These are phyloP conservation scores for Xylocampa areola DNA, from an alignment of 2,888 invertebrate species.

Conservation along the genomic window DNA sequence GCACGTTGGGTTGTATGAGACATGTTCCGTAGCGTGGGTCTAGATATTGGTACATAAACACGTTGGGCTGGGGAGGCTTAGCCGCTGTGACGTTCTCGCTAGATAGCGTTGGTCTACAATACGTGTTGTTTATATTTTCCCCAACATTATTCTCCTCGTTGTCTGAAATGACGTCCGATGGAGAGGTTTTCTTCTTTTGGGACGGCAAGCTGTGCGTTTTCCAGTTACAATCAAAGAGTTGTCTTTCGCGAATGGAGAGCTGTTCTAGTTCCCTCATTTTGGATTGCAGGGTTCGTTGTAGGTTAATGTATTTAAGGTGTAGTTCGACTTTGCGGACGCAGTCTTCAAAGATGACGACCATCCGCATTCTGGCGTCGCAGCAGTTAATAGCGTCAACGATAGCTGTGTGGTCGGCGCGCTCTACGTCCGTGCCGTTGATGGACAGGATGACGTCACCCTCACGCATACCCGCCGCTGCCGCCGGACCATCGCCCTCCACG, in stretches of 20 bases:
- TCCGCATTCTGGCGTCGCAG: slow-evolving; percentile 97
- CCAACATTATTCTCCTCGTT: slow-evolving; percentile 81
- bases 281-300: slow-evolving; percentile 95
- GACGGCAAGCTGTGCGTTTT: slow-evolving; percentile 97
- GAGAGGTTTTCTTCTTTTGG: slow-evolving; percentile 93
- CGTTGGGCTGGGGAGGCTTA: slow-evolving; percentile 82
- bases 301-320: slow-evolving; percentile 97
- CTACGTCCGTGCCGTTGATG: slow-evolving; percentile 98
- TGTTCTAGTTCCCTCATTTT: slow-evolving; percentile 96
- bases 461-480: slow-evolving; percentile 97
- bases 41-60: slow-evolving; percentile 92
- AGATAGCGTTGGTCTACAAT: slow-evolving; percentile 94
- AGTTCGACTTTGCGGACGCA: slow-evolving; percentile 98
- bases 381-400: slow-evolving; percentile 97
- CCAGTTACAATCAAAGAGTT: slow-evolving; percentile 96
- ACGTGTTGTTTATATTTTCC: slow-evolving; percentile 89
- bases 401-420: slow-evolving; percentile 97
- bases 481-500: slow-evolving; percentile 97
- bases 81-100: slow-evolving; percentile 93
- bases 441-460: slow-evolving; percentile 99
- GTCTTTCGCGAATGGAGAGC: slow-evolving; percentile 94
- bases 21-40: slow-evolving; percentile 93
- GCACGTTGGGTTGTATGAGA: slow-evolving; percentile 91
- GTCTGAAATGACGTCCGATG: slow-evolving; percentile 82
- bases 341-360: slow-evolving; percentile 99